phyloP scores from a whole-genome alignment of 2,797 vertebrate species.

The Meriones psammophilus region DNA sequence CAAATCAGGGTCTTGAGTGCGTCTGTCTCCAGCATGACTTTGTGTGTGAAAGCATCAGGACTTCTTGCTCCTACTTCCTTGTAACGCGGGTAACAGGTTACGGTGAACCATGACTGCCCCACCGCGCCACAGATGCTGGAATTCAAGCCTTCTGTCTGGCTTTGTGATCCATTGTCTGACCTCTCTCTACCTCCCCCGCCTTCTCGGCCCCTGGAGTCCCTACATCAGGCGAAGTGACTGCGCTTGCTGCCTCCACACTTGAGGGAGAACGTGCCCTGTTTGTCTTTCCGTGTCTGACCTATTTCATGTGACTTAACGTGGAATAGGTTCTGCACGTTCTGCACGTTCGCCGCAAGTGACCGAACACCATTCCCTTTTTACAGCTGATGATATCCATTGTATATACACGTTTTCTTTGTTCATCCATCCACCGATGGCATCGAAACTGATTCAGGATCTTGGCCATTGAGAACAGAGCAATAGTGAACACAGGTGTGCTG shows the following conservation, averaged over 20 bases:
- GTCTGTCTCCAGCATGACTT: not conserved
- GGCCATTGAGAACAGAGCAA: not conserved
- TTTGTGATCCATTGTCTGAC: not conserved
- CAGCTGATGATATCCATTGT: not conserved
- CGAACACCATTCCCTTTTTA: not conserved
- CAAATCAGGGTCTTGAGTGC: not conserved
- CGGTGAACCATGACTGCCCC: not conserved
- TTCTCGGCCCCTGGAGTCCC: not conserved
- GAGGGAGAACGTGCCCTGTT: not conserved
- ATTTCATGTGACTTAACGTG: not conserved
- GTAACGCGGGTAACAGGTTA: not conserved
- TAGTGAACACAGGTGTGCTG: not conserved
- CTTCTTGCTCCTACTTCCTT: not conserved
- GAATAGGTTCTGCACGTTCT: not conserved
- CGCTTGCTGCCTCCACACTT: not conserved
- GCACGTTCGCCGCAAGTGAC: not conserved
- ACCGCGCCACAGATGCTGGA: no score
- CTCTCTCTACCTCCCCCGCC: not conserved
- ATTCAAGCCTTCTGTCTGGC: not conserved
- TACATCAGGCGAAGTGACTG: not conserved
- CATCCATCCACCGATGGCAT: no score
- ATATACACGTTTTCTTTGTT: not conserved
- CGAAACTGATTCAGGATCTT: not conserved
- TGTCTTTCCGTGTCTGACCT: not conserved
- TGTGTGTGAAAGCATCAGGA: not conserved